A percentile compares a stretch with the other conserved stretches of the same genome.
phyloP scores from a whole-genome alignment of 2,888 invertebrate genomes.

The Glaucopsyche alexis region DNA sequence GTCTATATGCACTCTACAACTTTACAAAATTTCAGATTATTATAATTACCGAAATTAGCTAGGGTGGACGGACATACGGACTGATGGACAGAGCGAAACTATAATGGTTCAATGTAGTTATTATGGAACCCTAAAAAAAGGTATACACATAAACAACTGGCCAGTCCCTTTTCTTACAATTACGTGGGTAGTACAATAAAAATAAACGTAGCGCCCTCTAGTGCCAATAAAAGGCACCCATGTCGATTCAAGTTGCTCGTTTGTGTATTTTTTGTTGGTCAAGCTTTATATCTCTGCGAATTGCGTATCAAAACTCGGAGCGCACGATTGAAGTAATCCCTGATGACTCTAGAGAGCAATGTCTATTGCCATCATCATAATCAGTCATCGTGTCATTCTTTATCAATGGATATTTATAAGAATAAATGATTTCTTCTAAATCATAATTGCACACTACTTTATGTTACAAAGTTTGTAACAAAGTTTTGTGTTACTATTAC shows the following conservation, averaged over 20 bases:
- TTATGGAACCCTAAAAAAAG: background rate
- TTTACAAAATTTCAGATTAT: too few species aligned
- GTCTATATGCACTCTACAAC: too few species aligned
- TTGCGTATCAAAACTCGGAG: background rate
- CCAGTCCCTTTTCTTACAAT: conserved; percentile 23
- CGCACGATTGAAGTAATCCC: background rate
- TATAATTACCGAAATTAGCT: too few species aligned
- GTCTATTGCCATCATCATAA: background rate
- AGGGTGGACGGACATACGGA: too few species aligned
- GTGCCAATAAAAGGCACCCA: conserved; percentile 55
- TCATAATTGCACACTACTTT: too few species aligned
- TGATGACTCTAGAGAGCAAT: background rate
- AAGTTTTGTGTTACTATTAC: too few species aligned
- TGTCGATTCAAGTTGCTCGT: conserved; percentile 43
- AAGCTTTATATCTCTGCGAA: conserved; percentile 2
- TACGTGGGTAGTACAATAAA: conserved; percentile 52
- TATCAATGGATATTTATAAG: too few species aligned
- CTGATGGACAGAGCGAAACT: too few species aligned
- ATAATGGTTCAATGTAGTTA: too few species aligned
- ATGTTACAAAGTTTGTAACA: too few species aligned
- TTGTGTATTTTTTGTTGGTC: conserved; percentile 13
- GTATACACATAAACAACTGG: conserved; percentile 17
- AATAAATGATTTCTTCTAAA: too few species aligned
- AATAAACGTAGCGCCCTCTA: conserved; percentile 59
- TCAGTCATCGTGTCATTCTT: background rate